These are phyloP conservation scores for Lithobates pipiens DNA, from an alignment of 2,797 vertebrate species.

Conservation along the genomic window DNA sequence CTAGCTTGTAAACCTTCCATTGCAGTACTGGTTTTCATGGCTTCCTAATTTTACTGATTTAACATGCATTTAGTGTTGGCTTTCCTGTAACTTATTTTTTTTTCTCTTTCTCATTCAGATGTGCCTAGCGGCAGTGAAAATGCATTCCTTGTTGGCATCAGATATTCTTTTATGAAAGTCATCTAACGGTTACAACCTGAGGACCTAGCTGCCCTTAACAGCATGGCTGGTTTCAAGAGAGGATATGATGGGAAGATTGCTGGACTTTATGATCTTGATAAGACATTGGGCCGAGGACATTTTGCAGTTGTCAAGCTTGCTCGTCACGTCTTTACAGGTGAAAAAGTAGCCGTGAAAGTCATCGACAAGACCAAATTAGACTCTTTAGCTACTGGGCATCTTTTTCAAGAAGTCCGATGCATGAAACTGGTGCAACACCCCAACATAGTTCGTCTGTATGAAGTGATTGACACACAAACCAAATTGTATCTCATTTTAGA, in stretches of 20 bases:
- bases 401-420: slow-evolving; percentile 97
- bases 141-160: slow-evolving; percentile 78
- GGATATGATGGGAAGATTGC: slow-evolving; percentile 98
- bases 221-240: slow-evolving; percentile 96
- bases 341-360: slow-evolving; percentile 97
- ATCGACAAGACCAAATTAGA: slow-evolving; percentile 98
- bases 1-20: too few relatives aligned
- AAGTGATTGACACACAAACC: slow-evolving; percentile 98
- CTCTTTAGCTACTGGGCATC: slow-evolving; percentile 91
- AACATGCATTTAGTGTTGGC: not conserved
- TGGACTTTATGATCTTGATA: slow-evolving; percentile 96
- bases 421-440: slow-evolving; percentile 99
- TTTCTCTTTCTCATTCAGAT: slow-evolving; percentile 67
- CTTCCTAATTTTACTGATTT: not conserved
- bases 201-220: slow-evolving; percentile 67
- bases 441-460: slow-evolving; percentile 95
- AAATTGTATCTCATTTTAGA: slow-evolving; percentile 97
- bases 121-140: slow-evolving; percentile 77
- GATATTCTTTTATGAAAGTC: slow-evolving; percentile 82
- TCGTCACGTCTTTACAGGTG: slow-evolving; percentile 96
- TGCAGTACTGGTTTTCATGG: not conserved
- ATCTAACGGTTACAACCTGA: slow-evolving; percentile 66
- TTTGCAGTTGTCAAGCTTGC: slow-evolving; percentile 98
- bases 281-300: slow-evolving; percentile 95
- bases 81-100: not conserved